phyloP scores from a whole-genome alignment of 2,113 vertebrate species.

The Dissostichus mawsoni region DNA sequence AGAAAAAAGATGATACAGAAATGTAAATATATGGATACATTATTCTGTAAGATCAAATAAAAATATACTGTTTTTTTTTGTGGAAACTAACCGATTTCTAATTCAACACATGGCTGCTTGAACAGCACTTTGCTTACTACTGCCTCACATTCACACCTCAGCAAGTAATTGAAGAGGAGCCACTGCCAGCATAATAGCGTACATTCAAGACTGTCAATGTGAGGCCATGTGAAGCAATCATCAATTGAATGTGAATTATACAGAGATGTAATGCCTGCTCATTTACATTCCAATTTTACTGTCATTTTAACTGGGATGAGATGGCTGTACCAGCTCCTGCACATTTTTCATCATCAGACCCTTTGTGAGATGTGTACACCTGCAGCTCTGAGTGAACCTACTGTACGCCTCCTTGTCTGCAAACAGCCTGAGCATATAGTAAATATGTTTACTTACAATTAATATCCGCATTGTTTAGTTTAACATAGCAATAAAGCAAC shows the following conservation, averaged over 20 bases:
- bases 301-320: neutral
- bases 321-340: neutral
- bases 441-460: neutral
- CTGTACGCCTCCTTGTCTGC: neutral
- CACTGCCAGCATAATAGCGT: constrained; percentile 9
- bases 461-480: neutral
- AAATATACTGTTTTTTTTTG: no score
- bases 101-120: neutral
- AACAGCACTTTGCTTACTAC: neutral
- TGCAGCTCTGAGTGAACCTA: neutral
- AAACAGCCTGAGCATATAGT: neutral
- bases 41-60: no score
- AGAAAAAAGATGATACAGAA: no score
- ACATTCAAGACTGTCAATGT: neutral
- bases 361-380: neutral
- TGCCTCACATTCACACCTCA: constrained; percentile 15
- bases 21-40: no score
- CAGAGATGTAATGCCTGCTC: constrained; percentile 9
- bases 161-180: neutral
- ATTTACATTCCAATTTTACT: neutral
- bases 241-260: constrained; percentile 13
- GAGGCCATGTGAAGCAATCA: neutral
- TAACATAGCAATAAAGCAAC: neutral
- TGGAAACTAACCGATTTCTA: neutral
- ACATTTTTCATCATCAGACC: neutral